Evolutionary conservation across 2,797 vertebrate species (phyloP), one percentile per base, ranked within the genome.

Genomic region (Uromys caudimaculatus): DNA sequence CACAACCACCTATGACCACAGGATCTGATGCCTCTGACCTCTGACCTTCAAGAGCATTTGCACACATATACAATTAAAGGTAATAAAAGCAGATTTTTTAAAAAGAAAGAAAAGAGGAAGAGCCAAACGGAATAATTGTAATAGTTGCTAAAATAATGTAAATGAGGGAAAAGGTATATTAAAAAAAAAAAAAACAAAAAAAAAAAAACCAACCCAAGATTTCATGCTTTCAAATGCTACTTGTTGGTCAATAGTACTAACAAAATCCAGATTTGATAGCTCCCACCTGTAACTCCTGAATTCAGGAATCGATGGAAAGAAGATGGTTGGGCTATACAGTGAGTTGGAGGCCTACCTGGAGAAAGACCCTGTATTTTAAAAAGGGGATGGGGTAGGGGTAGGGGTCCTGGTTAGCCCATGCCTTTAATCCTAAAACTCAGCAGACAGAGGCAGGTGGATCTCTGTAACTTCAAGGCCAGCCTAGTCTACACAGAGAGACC

Each of bases 81-180:
- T 16, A 82, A 82, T 58, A 82, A 27, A 58, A 41, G 54, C 58
- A 56, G 23, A 41, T 27, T 58, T 81, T 10, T 6, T 29, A 41
- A 41, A 81, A 38, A 56, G 8, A 56, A 23, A 41, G n/a, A 27
- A 44, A 44, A 44, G 38, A 56, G n/a, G 83, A 97, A 95, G 95
- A 32, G 56, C 78, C 81, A 64, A 82, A 58, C 77, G 85, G 93
- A 90, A 82, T 93, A 90, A 94, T 23, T 95, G 58, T 67, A 93
- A 88, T 10, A 93, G 71, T 71, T 83, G 38, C 83, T 90, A 89
- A 89, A 21, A 90, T 47, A 86, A 94, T 9, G 2, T n/a, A 94
- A 91, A 93, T 76, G 27, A n/a, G 64, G 67, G 62, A 83, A 93
- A 47, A 14, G 19, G 32, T 64, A 16, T 6, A 67, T 67, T n/a